Conservation (phyloP, 2,797 vertebrate species). For the Craterocephalus amniculus region DNA sequence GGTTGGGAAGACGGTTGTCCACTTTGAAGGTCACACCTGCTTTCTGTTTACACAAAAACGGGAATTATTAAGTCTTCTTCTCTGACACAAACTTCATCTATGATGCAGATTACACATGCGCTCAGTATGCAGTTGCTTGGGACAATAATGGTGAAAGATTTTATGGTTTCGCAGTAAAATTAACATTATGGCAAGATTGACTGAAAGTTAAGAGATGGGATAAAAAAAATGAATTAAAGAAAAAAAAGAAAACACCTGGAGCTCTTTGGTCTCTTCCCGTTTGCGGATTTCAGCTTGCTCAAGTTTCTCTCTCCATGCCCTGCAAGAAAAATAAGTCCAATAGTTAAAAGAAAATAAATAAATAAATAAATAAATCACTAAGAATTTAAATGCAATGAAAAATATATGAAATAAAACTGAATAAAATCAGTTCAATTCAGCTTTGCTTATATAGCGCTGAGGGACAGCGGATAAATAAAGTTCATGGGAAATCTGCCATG, state of each 20-base stretch:
- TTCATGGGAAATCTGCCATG: background rate
- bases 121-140: background rate
- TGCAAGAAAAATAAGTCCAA: constrained; percentile 48
- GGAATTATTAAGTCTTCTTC: background rate
- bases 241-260: constrained; percentile 83
- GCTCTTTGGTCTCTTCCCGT: constrained; percentile 89
- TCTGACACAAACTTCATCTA: background rate
- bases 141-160: background rate
- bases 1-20: constrained; percentile 92
- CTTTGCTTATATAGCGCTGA: background rate
- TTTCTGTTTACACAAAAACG: constrained; percentile 82
- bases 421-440: background rate
- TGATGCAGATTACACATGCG: no score
- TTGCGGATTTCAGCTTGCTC: constrained; percentile 94
- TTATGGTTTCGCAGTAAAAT: background rate
- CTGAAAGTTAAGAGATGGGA: background rate
- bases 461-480: background rate
- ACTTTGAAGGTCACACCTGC: constrained; percentile 93
- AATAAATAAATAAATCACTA: background rate
- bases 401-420: background rate
- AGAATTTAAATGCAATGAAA: background rate
- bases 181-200: background rate
- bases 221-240: background rate
- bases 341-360: background rate
- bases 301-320: constrained; percentile 93